Evolutionary conservation across 2,797 vertebrate genomes (phyloP).

Genomic region (Labroides dimidiatus): DNA sequence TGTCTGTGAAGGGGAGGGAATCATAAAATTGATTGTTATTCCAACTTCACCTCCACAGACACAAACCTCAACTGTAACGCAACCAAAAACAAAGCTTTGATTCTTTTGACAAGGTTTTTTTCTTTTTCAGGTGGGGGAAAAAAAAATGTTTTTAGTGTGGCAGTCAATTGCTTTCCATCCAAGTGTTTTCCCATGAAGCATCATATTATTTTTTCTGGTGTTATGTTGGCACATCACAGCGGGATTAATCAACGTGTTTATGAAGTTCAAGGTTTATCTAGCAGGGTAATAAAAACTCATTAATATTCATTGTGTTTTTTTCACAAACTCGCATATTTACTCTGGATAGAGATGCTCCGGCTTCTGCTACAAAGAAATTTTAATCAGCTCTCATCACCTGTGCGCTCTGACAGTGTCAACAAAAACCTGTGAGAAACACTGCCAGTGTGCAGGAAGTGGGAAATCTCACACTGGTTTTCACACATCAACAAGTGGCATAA

Average conservation of each 20-base stretch:
- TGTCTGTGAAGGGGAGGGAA: conserved; percentile 24
- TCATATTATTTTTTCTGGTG: neutral
- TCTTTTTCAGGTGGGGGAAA: neutral
- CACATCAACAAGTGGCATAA: conserved; percentile 9
- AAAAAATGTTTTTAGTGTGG: neutral
- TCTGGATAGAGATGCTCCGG: neutral
- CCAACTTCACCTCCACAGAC: conserved; percentile 29
- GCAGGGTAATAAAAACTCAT: neutral
- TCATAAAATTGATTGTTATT: conserved; percentile 37
- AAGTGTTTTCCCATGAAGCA: conserved; percentile 2
- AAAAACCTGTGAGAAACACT: neutral
- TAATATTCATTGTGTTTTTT: neutral
- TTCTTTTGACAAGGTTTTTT: conserved; percentile 17
- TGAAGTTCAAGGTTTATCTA: conserved; percentile 14
- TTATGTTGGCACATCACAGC: neutral
- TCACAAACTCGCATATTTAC: neutral
- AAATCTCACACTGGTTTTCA: conserved; percentile 27
- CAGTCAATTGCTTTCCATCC: neutral
- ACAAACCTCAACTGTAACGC: conserved; percentile 24
- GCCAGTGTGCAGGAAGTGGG: neutral
- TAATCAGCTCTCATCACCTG: conserved; percentile 3
- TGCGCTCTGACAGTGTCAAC: neutral
- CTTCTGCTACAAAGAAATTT: neutral
- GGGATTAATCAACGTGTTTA: neutral
- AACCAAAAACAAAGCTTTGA: conserved; percentile 34